Percentiles rank a stretch among this genome's conserved stretches.
Evolutionary conservation across 2,888 invertebrate species (phyloP).

Genomic region (Ferrisia virgata): DNA sequence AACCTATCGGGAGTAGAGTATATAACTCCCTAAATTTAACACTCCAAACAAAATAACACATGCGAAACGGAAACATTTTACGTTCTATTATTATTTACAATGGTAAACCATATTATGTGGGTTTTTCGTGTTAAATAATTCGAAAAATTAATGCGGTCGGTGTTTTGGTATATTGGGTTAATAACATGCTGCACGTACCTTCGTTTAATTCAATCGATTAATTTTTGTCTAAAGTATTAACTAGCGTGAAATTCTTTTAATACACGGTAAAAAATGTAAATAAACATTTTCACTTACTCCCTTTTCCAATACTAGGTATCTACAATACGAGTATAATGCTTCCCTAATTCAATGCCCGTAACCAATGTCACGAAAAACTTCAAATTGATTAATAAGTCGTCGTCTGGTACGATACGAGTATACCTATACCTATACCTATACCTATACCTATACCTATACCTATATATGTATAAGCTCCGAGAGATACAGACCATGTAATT

Average conservation of each 20-base stretch:
- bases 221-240: constrained; percentile 27
- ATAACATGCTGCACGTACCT: constrained; percentile 25
- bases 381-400: background rate
- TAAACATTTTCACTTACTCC: background rate
- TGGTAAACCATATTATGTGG: constrained; percentile 20
- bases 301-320: background rate
- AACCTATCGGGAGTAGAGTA: constrained; percentile 10
- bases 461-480: no score
- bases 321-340: background rate
- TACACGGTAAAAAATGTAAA: background rate
- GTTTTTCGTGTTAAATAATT: constrained; percentile 24
- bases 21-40: constrained; percentile 17
- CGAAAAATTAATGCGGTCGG: constrained; percentile 29
- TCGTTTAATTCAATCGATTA: constrained; percentile 36
- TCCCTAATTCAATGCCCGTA: background rate
- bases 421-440: no score
- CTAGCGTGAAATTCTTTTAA: constrained; percentile 30
- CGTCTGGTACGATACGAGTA: background rate
- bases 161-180: background rate
- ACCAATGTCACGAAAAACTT: background rate
- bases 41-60: constrained; percentile 31
- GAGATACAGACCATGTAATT: background rate
- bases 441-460: no score
- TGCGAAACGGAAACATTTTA: constrained; percentile 31
- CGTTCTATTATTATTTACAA: constrained; percentile 21